These are phyloP conservation scores for Meandrina meandrites DNA, from an alignment of 92 coral and sea anemone species.

Conservation along the genomic window DNA sequence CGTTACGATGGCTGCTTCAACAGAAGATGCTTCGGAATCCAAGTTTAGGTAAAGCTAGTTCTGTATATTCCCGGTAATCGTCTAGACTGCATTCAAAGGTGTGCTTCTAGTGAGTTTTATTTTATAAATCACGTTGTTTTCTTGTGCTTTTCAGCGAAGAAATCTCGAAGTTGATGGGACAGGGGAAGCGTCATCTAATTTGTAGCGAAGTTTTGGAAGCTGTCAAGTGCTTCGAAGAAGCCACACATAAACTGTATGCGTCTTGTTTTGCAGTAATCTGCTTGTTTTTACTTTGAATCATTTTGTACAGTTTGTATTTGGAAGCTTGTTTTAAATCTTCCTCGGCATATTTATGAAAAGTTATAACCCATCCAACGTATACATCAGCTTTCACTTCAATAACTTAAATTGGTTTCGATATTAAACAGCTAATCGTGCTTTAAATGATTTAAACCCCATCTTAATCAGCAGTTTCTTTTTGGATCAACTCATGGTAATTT, in stretches of 20 bases:
- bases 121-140: not conserved
- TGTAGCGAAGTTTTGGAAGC: slow-evolving; percentile 91
- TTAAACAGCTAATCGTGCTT: not conserved
- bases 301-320: not conserved
- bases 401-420: not conserved
- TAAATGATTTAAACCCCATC: not conserved
- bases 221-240: slow-evolving; percentile 95
- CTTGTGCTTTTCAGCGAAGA: slow-evolving; percentile 73
- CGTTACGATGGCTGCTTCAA: slow-evolving; percentile 20
- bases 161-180: slow-evolving; percentile 85
- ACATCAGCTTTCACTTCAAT: not conserved
- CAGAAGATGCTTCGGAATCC: not conserved
- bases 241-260: slow-evolving; percentile 85
- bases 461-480: not conserved
- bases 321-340: not conserved
- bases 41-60: slow-evolving; percentile 5
- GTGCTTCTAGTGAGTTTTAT: not conserved
- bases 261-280: not conserved
- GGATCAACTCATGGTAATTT: too few relatives aligned
- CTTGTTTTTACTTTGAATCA: not conserved
- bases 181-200: slow-evolving; percentile 86
- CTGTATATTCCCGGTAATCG: not conserved
- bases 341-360: too few relatives aligned
- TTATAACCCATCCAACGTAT: too few relatives aligned
- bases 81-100: too few relatives aligned